A percentile compares a stretch with the other conserved stretches of the same genome.
phyloP scores from a whole-genome alignment of 2,888 invertebrate species.

The Syrphus vitripennis region DNA sequence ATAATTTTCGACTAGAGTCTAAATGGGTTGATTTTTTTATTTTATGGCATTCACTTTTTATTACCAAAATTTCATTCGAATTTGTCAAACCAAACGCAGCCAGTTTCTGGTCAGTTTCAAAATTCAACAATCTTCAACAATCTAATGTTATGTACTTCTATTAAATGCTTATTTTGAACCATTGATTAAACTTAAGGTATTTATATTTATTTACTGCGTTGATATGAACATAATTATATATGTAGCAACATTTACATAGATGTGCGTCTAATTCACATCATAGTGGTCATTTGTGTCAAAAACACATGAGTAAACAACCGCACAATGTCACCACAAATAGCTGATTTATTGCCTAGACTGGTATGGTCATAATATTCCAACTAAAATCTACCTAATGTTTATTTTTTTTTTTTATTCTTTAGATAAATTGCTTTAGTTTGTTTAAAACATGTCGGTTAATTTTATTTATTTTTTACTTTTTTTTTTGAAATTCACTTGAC shows the following conservation, averaged over 20 bases:
- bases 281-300: slow-evolving; percentile 13
- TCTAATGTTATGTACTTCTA: too few species aligned
- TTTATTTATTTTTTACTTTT: background rate
- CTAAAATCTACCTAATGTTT: background rate
- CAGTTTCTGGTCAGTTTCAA: too few species aligned
- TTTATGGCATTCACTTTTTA: too few species aligned
- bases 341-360: slow-evolving; percentile 8
- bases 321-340: slow-evolving; percentile 4
- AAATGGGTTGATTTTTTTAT: too few species aligned
- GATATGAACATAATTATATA: too few species aligned
- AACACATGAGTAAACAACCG: slow-evolving; percentile 9
- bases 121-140: too few species aligned
- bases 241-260: background rate
- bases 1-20: too few species aligned
- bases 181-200: too few species aligned
- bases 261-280: background rate
- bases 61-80: too few species aligned
- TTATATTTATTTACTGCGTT: too few species aligned
- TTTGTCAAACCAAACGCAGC: too few species aligned
- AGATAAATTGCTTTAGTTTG: background rate
- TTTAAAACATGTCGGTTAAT: background rate
- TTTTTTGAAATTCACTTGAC: slow-evolving; percentile 20
- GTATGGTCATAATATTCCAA: background rate
- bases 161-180: too few species aligned
- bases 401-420: background rate